A percentile compares a stretch with the other conserved stretches of the same genome.
Evolutionary conservation across 2,888 invertebrate species (phyloP).

Genomic region (Cataglyphis albicans): DNA sequence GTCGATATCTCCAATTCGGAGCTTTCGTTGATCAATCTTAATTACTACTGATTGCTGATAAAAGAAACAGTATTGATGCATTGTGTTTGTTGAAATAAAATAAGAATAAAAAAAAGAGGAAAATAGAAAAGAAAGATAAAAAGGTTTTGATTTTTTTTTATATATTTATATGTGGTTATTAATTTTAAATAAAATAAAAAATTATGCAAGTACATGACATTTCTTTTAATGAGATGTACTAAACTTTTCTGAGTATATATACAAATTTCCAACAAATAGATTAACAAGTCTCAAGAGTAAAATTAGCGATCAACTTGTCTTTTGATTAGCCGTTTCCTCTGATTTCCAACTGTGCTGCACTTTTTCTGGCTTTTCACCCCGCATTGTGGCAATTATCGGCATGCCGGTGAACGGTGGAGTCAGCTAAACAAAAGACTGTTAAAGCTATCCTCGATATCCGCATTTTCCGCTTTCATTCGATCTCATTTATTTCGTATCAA

Average conservation of each 20-base stretch:
- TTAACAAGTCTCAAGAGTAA: slow-evolving; percentile 63
- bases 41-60: not conserved
- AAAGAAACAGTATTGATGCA: not conserved
- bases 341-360: slow-evolving; percentile 67
- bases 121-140: not conserved
- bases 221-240: not conserved
- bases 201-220: not conserved
- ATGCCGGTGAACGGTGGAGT: slow-evolving; percentile 72
- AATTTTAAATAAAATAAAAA: not conserved
- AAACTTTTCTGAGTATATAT: not conserved
- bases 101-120: not conserved
- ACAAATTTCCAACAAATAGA: slow-evolving; percentile 18
- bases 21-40: slow-evolving; percentile 2
- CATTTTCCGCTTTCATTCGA: slow-evolving; percentile 68
- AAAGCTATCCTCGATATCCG: slow-evolving; percentile 74
- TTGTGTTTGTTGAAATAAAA: not conserved
- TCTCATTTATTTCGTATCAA: slow-evolving; percentile 67
- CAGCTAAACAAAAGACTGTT: slow-evolving; percentile 83
- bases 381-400: slow-evolving; percentile 79
- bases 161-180: no score
- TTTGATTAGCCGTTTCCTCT: slow-evolving; percentile 78
- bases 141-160: not conserved
- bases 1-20: slow-evolving; percentile 34
- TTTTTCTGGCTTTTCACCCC: slow-evolving; percentile 65
- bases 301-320: slow-evolving; percentile 75